A percentile compares a stretch with the other conserved stretches of the same genome.
These are phyloP conservation scores for Acanthurus lineatus DNA, from an alignment of 2,797 vertebrate species.

Conservation along the genomic window DNA sequence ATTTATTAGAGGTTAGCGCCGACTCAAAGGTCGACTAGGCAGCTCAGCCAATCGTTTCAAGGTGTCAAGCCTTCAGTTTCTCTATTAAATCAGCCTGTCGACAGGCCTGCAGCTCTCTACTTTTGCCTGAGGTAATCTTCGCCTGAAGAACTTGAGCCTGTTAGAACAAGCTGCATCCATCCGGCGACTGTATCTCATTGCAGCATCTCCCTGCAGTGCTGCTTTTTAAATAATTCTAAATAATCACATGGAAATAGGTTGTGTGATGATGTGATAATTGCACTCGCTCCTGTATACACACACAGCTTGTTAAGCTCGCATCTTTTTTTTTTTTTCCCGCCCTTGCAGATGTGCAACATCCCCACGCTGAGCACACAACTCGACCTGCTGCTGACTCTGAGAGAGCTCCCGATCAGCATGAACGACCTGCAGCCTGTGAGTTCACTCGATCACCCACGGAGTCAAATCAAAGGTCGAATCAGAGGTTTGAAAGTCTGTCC, in stretches of 20 bases:
- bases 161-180: conserved; percentile 35
- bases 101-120: conserved; percentile 43
- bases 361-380: conserved; percentile 85
- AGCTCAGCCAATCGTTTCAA: conserved; percentile 74
- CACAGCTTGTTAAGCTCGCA: conserved; percentile 15
- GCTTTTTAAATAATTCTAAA: conserved; percentile 42
- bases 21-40: conserved; percentile 75
- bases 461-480: conserved; percentile 30
- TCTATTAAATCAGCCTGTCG: conserved; percentile 71
- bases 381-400: conserved; percentile 87
- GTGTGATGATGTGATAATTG: conserved; percentile 45
- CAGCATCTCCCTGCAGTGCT: conserved; percentile 18
- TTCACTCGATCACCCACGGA: conserved; percentile 17
- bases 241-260: conserved; percentile 61
- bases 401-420: conserved; percentile 87
- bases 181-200: neutral
- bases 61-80: conserved; percentile 72
- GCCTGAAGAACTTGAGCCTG: conserved; percentile 1
- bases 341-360: conserved; percentile 90
- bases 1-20: conserved; percentile 75
- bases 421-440: conserved; percentile 88
- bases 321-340: conserved; percentile 31
- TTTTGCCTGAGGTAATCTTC: conserved; percentile 31
- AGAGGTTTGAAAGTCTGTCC: conserved; percentile 4
- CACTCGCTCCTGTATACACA: conserved; percentile 18